Conservation (phyloP, 2,888 invertebrate genomes). For the Atherix ibis region DNA sequence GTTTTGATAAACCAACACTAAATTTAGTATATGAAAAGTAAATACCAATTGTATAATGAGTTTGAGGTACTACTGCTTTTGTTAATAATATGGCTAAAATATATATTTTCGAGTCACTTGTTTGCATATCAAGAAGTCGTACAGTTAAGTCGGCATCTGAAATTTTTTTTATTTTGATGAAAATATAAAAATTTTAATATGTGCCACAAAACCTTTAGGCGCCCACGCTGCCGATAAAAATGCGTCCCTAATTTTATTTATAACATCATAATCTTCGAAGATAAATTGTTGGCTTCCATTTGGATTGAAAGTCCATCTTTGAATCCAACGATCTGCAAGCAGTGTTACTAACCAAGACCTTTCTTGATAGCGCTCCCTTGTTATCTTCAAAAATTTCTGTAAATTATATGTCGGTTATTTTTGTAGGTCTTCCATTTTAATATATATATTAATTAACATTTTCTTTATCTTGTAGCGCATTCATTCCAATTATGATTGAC, state of each 20-base stretch:
- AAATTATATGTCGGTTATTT: too few relatives aligned
- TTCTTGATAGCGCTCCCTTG: conserved; percentile 33
- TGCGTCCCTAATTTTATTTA: conserved; percentile 53
- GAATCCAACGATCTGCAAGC: conserved; percentile 60
- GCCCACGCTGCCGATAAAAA: conserved; percentile 54
- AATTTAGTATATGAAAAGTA: conserved; percentile 9
- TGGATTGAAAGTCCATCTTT: conserved; percentile 60
- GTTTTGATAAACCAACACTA: conserved; percentile 4
- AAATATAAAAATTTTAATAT: too few relatives aligned
- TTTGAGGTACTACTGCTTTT: conserved; percentile 45
- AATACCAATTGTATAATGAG: conserved; percentile 56
- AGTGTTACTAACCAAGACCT: conserved; percentile 47
- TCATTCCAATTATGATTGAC: conserved; percentile 31
- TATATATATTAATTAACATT: conserved; percentile 19
- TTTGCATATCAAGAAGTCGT: conserved; percentile 64
- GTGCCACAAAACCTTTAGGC: conserved; percentile 28
- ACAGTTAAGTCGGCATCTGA: too few relatives aligned
- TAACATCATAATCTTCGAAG: conserved; percentile 54
- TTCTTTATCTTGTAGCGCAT: conserved; percentile 26
- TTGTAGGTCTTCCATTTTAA: too few relatives aligned
- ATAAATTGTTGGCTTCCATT: conserved; percentile 51
- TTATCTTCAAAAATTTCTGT: conserved; percentile 50
- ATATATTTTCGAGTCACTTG: conserved; percentile 45
- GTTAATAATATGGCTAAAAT: conserved; percentile 56
- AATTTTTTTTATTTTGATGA: too few relatives aligned